Evolutionary conservation across 35 echinoderm and acorn worm species (phyloP).

Genomic region (Acanthaster planci): DNA sequence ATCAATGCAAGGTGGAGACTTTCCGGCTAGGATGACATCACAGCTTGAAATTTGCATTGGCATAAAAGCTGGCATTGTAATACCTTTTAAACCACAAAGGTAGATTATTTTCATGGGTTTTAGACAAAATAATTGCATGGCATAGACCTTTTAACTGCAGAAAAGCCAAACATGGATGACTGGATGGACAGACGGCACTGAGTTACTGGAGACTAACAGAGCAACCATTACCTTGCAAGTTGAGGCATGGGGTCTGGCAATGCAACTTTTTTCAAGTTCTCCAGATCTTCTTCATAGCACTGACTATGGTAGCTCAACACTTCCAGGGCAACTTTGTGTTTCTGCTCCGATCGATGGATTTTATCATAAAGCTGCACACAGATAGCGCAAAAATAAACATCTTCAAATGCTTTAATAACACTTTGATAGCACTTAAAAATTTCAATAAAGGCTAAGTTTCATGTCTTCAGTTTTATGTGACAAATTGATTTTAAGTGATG

Average conservation of each 20-base stretch:
- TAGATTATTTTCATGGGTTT: neutral
- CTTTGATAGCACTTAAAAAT: no score
- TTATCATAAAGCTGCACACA: conserved; percentile 87
- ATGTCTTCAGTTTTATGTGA: no score
- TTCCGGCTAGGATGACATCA: no score
- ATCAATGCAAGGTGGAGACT: no score
- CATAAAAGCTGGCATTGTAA: no score
- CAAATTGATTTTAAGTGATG: no score
- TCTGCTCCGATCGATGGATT: conserved; percentile 95
- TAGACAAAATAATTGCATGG: neutral
- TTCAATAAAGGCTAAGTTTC: no score
- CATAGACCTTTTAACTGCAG: neutral
- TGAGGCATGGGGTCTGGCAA: conserved; percentile 83
- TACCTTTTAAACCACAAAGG: neutral
- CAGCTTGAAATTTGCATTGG: no score
- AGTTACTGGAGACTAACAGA: neutral
- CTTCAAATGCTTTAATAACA: no score
- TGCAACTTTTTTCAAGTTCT: conserved; percentile 60
- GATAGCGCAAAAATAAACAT: conserved; percentile 4
- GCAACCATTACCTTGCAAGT: conserved; percentile 88
- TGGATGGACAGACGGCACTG: no score
- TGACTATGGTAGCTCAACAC: conserved; percentile 91
- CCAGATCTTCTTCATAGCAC: conserved; percentile 85
- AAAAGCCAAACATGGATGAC: neutral
- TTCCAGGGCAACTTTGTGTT: conserved; percentile 90